A percentile compares a stretch with the other conserved stretches of the same genome.
phyloP scores from a whole-genome alignment of 2,797 vertebrate species.

The Remorina albescens region DNA sequence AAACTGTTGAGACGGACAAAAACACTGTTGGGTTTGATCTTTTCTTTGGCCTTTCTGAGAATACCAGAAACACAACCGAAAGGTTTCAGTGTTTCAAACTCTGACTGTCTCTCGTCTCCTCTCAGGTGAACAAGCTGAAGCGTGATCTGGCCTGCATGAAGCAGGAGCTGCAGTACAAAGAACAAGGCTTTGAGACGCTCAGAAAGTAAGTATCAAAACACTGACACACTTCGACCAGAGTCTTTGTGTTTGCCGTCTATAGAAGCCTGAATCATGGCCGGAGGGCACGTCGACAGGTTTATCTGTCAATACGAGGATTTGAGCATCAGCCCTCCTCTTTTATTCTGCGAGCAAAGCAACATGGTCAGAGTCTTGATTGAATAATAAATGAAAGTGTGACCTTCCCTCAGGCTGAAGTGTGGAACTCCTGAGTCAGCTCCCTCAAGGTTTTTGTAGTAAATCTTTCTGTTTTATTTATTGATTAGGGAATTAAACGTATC shows the following conservation, averaged over 20 bases:
- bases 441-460: no score
- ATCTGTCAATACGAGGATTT: constrained; percentile 24
- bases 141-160: constrained; percentile 95
- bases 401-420: constrained; percentile 23
- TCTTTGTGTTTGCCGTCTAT: neutral
- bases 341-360: constrained; percentile 32
- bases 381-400: constrained; percentile 29
- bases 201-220: constrained; percentile 88
- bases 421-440: no score
- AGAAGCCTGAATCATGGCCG: neutral
- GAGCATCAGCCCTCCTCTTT: constrained; percentile 6
- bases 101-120: neutral
- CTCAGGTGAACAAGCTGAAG: constrained; percentile 96
- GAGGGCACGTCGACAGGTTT: constrained; percentile 16
- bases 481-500: no score
- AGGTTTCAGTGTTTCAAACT: no score
- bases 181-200: constrained; percentile 94
- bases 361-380: constrained; percentile 32
- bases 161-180: constrained; percentile 96
- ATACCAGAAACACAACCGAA: no score
- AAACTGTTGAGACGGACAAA: no score
- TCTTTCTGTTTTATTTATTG: no score
- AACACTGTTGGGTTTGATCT: no score
- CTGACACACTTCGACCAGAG: neutral
- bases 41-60: no score